Base-by-base conservation (phyloP, 1,140 invertebrate species). In the Sycophila sp. region DNA sequence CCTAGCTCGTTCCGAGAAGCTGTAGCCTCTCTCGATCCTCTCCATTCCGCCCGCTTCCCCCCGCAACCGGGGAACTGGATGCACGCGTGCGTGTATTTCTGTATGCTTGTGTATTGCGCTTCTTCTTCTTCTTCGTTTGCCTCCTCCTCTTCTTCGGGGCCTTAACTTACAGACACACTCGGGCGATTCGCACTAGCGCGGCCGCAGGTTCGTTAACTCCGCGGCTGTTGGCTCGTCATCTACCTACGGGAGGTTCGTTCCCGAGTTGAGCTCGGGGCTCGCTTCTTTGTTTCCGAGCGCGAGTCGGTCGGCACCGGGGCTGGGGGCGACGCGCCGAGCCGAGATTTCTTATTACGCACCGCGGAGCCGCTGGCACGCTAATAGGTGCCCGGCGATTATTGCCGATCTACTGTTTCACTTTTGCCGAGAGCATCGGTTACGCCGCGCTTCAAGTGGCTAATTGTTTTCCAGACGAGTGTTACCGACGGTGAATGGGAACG, bases 171-270 rank as follows among this genome's bases (percentile, higher is more conserved):
- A n/a, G n/a, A n/a, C n/a, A n/a, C 42, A 17, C 40, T 45, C 42
- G 19, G n/a, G n/a, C n/a, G n/a, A n/a, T n/a, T 47, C 42, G 42
- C 19, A 47, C 42, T n/a, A n/a, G 42, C 42, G 24, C 42, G n/a
- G 24, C 42, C 42, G 24, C 42, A 30, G 15, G 49, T 53, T 53
- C 49, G 49, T 53, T 53, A 53, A 53, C 49, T 53, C 49, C 26
- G n/a, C n/a, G 2, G 49, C 49, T 10, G 22, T 53, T 15, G 26
- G 22, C 49, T 53, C 49, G 13, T 53, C 49, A 53, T 53, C 15
- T 30, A 22, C 22, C 49, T 22, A 10, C 42, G 5, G 42, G 15
- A 42, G 38, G 4, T 17, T 42, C 42, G n/a, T 22, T 8, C 42
- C 6, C 42, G 19, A 10, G n/a, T n/a, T 17, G n/a, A 15, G n/a